These are phyloP conservation scores for Oncorhynchus clarkii DNA, from an alignment of 2,113 vertebrate species.

Conservation along the genomic window DNA sequence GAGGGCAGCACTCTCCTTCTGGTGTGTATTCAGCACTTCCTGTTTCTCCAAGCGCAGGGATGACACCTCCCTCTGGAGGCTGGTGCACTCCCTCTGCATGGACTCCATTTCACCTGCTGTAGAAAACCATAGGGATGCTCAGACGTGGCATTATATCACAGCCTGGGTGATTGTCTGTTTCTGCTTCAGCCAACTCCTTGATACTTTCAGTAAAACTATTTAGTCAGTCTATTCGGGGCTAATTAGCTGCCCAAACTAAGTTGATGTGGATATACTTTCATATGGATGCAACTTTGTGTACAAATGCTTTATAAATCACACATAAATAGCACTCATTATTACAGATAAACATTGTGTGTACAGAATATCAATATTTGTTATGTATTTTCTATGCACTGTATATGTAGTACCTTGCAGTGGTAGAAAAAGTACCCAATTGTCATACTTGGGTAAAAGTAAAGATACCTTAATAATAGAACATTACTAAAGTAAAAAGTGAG, in stretches of 20 bases:
- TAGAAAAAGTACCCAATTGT: too few species aligned
- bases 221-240: too few species aligned
- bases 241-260: too few species aligned
- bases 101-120: slow-evolving; percentile 84
- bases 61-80: slow-evolving; percentile 69
- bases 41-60: slow-evolving; percentile 69
- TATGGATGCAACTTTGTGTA: background rate
- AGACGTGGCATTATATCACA: slow-evolving; percentile 8
- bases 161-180: background rate
- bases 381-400: background rate
- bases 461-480: too few species aligned
- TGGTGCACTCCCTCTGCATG: slow-evolving; percentile 80
- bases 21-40: slow-evolving; percentile 61
- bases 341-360: background rate
- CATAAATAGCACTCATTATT: background rate
- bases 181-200: too few species aligned
- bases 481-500: too few species aligned
- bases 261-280: too few species aligned
- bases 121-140: background rate
- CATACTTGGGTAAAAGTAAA: too few species aligned
- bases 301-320: background rate
- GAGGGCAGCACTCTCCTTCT: slow-evolving; percentile 76
- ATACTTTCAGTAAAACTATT: too few species aligned
- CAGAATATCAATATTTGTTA: background rate
- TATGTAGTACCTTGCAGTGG: slow-evolving; percentile 73